Evolutionary conservation across 2,113 vertebrate species (phyloP), one percentile per base, ranked within the genome.

Genomic region (Seriola dumerili): DNA sequence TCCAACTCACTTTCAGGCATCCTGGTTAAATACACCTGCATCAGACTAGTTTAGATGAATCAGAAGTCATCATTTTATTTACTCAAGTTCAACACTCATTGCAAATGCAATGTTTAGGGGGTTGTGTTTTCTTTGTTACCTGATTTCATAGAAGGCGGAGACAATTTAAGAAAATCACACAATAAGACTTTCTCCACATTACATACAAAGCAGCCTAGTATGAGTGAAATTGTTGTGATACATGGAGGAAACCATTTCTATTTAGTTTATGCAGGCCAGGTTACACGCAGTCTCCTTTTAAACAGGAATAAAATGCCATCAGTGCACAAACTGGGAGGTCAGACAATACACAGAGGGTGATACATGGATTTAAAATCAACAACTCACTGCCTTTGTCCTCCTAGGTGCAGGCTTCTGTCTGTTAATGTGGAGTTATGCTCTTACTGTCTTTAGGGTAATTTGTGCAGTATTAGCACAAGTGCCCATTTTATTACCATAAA

Each of bases 1-100:
- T 72, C 16, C 10, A 50, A 44, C 42, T 57, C 42, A 58, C 62
- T 63, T n/a, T 12, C 55, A 76, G 42, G 62, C 52, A 76, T 46
- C 55, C n/a, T 2, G 55, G n/a, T 46, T 13, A 61, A 57, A 63
- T 23, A 29, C 29, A 2, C 21, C 13, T 63, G 29, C 3, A 11
- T 64, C 25, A 16, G 40, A 29, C 25, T 19, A 46, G 10, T 66
- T 34, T 52, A 40, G 34, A 70, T 70, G 34, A 42, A 13, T 40
- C n/a, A 19, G 34, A 36, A 36, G 34, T 36, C 8, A 29, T 57
- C 2, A 13, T 46, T 36, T 38, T 21, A 34, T 79, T 38, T 32
- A 17, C 23, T 23, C 14, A 55, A 55, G 38, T 16, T 34, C 8
- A 61, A 29, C 32, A 9, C 19, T 42, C 44, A 62, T 34, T n/a